Evolutionary conservation across 2,113 vertebrate species (phyloP), one percentile per base, ranked within the genome.

Genomic region (Apeltes quadracus): DNA sequence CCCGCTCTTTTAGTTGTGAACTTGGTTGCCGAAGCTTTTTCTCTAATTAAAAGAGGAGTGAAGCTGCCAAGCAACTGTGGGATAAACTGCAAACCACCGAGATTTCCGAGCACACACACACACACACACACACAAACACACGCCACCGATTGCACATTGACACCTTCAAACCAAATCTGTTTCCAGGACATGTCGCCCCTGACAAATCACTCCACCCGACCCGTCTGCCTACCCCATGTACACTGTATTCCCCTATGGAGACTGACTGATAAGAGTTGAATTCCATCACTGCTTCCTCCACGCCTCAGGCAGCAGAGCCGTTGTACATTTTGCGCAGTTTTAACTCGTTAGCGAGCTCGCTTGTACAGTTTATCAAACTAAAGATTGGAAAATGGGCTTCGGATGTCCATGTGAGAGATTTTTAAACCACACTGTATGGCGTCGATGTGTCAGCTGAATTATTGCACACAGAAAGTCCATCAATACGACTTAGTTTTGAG

Each of bases 1-100:
- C 66, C 55, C 59, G 44, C 72, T 73, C 69, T 36, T 62, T 79
- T 70, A 53, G 41, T 83, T 71, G 38, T 74, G 67, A 88, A 79
- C 84, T 81, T 83, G 71, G 76, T 81, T 84, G 87, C 79, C 67
- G 81, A 89, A 82, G 84, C 86, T 91, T 89, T 91, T 87, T 83
- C 84, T 86, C 78, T 90, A 86, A 91, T 91, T 91, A 92, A 93
- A 81, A 71, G 25, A 74, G 79, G 73, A 68, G 76, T 72, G 73
- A 82, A 77, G 79, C 86, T 92, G 86, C 89, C 91, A 91, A 87
- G 81, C 73, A 81, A 83, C 80, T 74, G 75, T 55, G 41, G 59
- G 71, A 46, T 80, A 90, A 84, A 79, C 61, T 85, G 85, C 78
- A 85, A 64, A 87, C 76, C 78, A 65, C 66, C 46, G 72, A 81